These are phyloP conservation scores for Phthorimaea operculella DNA, from an alignment of 1,140 invertebrate species.

Conservation along the genomic window DNA sequence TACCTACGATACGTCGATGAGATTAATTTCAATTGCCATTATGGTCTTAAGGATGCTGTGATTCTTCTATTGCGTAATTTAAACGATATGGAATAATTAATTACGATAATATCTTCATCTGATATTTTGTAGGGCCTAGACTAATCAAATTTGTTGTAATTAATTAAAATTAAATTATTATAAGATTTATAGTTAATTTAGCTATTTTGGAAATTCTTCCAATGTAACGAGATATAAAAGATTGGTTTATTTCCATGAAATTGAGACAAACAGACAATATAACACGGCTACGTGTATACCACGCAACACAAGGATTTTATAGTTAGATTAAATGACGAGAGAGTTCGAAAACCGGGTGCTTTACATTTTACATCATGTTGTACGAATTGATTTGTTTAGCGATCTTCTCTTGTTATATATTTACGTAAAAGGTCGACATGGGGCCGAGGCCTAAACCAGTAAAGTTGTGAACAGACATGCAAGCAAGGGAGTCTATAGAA, in stretches of 20 bases:
- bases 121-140: constrained; percentile 61
- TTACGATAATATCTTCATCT: constrained; percentile 58
- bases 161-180: constrained; percentile 45
- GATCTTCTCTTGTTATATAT: constrained; percentile 50
- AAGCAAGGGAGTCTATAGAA: too few species aligned
- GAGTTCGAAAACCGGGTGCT: constrained; percentile 65
- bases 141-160: constrained; percentile 60
- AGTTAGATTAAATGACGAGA: constrained; percentile 59
- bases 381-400: constrained; percentile 61
- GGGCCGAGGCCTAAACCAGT: too few species aligned
- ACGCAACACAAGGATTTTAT: constrained; percentile 55
- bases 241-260: constrained; percentile 48
- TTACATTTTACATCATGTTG: constrained; percentile 66
- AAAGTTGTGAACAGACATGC: too few species aligned
- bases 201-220: constrained; percentile 58
- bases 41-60: constrained; percentile 66
- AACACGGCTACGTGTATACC: constrained; percentile 52
- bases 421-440: too few species aligned
- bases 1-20: constrained; percentile 62
- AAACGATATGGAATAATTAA: constrained; percentile 48
- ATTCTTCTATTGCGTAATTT: constrained; percentile 67
- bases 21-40: constrained; percentile 62
- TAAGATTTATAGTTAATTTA: constrained; percentile 48
- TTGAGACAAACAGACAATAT: constrained; percentile 56
- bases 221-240: constrained; percentile 35